Percentiles rank a stretch among this genome's conserved stretches.
These are phyloP conservation scores for Samia ricini DNA, from an alignment of 1,140 invertebrate genomes.

Conservation along the genomic window DNA sequence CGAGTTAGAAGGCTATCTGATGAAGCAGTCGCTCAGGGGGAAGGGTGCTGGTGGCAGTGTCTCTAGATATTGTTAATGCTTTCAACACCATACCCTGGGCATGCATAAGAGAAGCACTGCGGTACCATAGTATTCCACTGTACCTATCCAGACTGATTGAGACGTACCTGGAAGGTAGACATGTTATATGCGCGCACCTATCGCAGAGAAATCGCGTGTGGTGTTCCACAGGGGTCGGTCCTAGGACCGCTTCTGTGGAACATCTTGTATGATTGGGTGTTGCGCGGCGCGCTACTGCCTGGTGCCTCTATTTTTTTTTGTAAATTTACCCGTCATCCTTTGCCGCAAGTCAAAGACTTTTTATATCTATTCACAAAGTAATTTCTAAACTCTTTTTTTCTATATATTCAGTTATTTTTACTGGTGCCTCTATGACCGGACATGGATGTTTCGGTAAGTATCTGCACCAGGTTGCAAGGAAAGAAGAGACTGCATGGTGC, in stretches of 20 bases:
- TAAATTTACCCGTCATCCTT: no score
- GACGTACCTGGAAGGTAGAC: not conserved
- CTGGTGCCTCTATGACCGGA: no score
- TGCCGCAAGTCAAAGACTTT: no score
- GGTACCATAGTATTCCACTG: not conserved
- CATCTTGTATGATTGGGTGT: not conserved
- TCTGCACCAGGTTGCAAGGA: no score
- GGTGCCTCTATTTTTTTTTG: no score
- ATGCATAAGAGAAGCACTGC: not conserved
- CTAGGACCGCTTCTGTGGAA: not conserved
- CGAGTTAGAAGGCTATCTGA: not conserved
- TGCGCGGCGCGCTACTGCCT: not conserved
- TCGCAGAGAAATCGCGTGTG: not conserved
- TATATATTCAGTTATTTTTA: no score
- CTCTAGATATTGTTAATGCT: no score
- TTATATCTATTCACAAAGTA: no score
- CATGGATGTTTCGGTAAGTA: no score
- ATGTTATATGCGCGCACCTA: not conserved
- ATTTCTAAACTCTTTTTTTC: no score
- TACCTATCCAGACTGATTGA: not conserved
- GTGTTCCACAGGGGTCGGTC: slow-evolving; percentile 3
- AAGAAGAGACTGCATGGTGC: no score
- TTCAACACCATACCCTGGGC: not conserved
- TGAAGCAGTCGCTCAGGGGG: not conserved
- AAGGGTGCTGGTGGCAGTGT: not conserved